Base-by-base conservation (phyloP, 2,797 vertebrate genomes). In the Menidia menidia region DNA sequence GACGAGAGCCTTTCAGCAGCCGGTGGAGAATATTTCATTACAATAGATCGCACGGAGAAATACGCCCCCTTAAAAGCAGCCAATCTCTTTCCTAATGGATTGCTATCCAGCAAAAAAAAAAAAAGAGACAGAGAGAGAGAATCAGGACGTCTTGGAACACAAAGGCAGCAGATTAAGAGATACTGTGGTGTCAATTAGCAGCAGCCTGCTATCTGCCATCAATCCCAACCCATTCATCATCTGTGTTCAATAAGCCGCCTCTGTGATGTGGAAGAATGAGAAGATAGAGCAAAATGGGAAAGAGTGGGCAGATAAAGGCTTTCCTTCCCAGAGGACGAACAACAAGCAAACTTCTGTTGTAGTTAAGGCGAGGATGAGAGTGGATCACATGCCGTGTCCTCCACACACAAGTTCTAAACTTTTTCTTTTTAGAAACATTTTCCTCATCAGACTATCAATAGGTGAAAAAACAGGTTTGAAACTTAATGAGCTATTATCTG, bases 161-260 rank as follows among this genome's bases (percentile, higher is more conserved):
- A 85, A 85, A 86, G 66, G 73, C 39, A 3, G 31, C 44, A 83
- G 84, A 89, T 89, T 72, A 76, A 86, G 76, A 39, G 85, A 89
- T 87, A 84, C 71, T 66, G 71, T 2, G 1, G 75, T 83, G 88
- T 89, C 88, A 90, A 87, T 90, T 87, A 88, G 77, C 44, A 11
- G 56, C 16, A n/a, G 69, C 67, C 60, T 44, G 64, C 66, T 85
- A 88, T 90, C 82, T 80, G 68, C 78, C 68, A 82, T 87, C 87
- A 86, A 78, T 85, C 81, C 64, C 64, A 77, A 75, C 71, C 64
- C 77, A 90, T 90, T 92, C 71, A 88, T 90, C 86, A 84, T 82
- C 68, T 42, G 56, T 42, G 70, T 82, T 89, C 89, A 88, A 90
- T 87, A 82, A 80, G 64, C 71, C 71, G 78, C 51, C 81, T 73